Evolutionary conservation across 30 jellyfish, hydroid and myxozoan species (phyloP), one percentile per base, ranked within the genome.

Genomic region (Phacellophora camtschatica): DNA sequence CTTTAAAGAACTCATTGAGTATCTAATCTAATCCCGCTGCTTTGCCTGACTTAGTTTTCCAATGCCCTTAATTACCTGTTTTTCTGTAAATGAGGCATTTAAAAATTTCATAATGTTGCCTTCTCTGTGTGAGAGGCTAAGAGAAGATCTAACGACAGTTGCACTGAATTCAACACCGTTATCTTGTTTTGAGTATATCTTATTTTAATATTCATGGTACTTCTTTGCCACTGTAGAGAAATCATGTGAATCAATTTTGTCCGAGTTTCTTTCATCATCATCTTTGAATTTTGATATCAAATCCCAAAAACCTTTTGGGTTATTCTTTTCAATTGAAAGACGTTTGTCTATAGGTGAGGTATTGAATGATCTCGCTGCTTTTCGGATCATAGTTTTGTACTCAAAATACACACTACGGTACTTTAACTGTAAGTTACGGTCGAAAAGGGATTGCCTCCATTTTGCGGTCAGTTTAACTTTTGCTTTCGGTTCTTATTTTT

Each of bases 11-110:
- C 66, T 43, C 65, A 24, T 41, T 48, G 24, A 48, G 18, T 27
- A 66, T 19, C 65, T 19, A 22, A 66, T 66, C 81, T 34, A 66
- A 41, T 22, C 81, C 81, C 9, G 81, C 6, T 4, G 81, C 81
- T 66, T 66, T 66, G 19, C 65, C 45, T 63, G 15, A 19, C 20
- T 66, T 15, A 66, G 81, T 48, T 0, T 66, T 66, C 41, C 59
- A 16, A 48, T 25, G 41, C 0, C 32, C 63, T 4, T 30, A 19
- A 19, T 66, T n/a, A 66, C 65, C 0, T 66, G 65, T 48, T 36
- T 65, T 66, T n/a, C n/a, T n/a, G n/a, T n/a, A n/a, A n/a, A n/a
- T n/a, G n/a, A n/a, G n/a, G n/a, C n/a, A n/a, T n/a, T n/a, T n/a
- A n/a, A n/a, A n/a, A n/a, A n/a, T n/a, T n/a, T n/a, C n/a, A n/a